These are phyloP conservation scores for Mormyrus lacerda DNA, from an alignment of 2,113 vertebrate species.

Conservation along the genomic window DNA sequence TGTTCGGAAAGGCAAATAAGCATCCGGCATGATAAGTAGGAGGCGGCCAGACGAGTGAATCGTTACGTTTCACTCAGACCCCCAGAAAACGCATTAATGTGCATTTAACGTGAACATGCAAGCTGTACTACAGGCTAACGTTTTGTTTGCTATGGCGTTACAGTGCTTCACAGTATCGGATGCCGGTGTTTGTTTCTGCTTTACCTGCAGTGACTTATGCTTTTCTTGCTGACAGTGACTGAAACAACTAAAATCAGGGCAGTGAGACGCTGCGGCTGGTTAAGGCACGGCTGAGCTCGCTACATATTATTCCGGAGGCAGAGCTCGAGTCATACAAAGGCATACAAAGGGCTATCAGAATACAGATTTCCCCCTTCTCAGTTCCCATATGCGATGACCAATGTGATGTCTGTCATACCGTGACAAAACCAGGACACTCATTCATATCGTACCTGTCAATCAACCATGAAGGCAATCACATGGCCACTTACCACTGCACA, in stretches of 20 bases:
- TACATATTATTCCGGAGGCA: neutral
- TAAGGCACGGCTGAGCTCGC: neutral
- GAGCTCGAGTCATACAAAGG: neutral
- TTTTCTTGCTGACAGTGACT: neutral
- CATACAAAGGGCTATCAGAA: neutral
- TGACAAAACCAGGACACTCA: neutral
- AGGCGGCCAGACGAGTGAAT: too few species aligned
- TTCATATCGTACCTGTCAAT: neutral
- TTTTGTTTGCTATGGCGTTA: neutral
- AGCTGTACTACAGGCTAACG: neutral
- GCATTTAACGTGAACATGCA: neutral
- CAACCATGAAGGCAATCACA: neutral
- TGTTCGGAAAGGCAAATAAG: conserved; percentile 29
- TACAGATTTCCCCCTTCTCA: neutral
- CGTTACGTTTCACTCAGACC: neutral
- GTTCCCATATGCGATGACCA: neutral
- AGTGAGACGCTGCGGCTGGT: neutral
- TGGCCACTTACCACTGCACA: neutral
- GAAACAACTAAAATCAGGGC: neutral
- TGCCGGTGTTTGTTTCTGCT: neutral
- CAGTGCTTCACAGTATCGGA: neutral
- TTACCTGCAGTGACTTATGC: neutral
- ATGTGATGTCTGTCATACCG: neutral
- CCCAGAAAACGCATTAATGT: neutral
- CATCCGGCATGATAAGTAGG: conserved; percentile 3